Evolutionary conservation across 2,113 vertebrate species (phyloP).

Genomic region (Lontra canadensis): DNA sequence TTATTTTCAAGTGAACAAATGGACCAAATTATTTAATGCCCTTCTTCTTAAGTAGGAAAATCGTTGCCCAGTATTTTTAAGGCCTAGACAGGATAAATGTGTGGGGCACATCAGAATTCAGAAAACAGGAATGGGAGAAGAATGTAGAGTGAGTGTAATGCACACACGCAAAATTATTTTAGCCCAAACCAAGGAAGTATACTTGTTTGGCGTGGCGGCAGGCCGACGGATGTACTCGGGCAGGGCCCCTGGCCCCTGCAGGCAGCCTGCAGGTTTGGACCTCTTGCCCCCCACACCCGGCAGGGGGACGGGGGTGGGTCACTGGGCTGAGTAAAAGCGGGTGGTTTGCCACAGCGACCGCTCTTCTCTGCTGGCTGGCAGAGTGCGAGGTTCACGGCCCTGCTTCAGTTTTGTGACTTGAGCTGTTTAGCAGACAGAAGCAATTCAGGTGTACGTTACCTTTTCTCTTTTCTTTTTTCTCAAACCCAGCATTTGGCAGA

Average conservation of each 20-base stretch:
- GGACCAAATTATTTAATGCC: not conserved
- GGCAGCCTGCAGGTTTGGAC: accelerated
- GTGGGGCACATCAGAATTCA: not conserved
- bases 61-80: not conserved
- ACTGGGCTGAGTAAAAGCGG: not conserved
- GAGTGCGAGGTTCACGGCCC: not conserved
- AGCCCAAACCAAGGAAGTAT: too few species aligned
- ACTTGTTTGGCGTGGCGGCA: accelerated
- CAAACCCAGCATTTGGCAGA: conserved; percentile 84
- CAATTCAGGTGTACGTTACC: not conserved
- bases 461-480: not conserved
- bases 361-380: not conserved
- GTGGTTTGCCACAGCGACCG: accelerated
- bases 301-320: not conserved
- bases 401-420: not conserved
- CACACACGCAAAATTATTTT: not conserved
- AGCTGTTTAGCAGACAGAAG: not conserved
- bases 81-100: not conserved
- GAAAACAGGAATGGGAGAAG: not conserved
- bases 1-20: not conserved
- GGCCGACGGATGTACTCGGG: too few species aligned
- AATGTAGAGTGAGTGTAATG: not conserved
- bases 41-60: not conserved
- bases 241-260: accelerated
- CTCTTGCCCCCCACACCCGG: not conserved